Evolutionary conservation across 2,113 vertebrate genomes (phyloP).

Genomic region (Aegotheles bennettii): DNA sequence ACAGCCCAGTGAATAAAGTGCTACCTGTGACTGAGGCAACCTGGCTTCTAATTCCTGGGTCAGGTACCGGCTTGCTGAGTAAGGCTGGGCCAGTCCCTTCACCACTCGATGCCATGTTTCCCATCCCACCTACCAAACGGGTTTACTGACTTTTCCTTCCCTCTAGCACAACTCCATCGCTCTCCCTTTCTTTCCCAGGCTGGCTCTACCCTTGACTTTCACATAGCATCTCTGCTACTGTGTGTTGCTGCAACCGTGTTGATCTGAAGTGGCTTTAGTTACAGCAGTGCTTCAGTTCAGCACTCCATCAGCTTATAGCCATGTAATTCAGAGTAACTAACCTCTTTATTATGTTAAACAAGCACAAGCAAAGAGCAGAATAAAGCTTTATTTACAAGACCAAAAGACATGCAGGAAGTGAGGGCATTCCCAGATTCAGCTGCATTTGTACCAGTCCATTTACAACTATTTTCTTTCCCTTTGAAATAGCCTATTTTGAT

Average conservation of each 20-base stretch:
- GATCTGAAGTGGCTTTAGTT: not conserved
- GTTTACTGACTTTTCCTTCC: not conserved
- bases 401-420: not conserved
- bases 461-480: not conserved
- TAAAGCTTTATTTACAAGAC: not conserved
- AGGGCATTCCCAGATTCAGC: not conserved
- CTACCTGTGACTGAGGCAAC: not conserved
- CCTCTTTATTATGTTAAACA: too few relatives aligned
- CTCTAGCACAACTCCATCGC: not conserved
- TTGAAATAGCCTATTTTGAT: not conserved
- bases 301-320: not conserved
- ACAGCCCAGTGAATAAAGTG: not conserved
- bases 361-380: too few relatives aligned
- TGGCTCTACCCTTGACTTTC: not conserved
- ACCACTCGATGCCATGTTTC: fast-evolving
- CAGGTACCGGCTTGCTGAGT: not conserved
- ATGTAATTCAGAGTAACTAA: not conserved
- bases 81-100: not conserved
- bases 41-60: not conserved
- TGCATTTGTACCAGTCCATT: not conserved
- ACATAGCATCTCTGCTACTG: not conserved
- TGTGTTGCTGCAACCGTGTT: not conserved
- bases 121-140: not conserved
- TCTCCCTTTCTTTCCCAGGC: not conserved
- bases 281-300: not conserved